phyloP scores from a whole-genome alignment of 2,797 vertebrate genomes.

The Meda fulgida region DNA sequence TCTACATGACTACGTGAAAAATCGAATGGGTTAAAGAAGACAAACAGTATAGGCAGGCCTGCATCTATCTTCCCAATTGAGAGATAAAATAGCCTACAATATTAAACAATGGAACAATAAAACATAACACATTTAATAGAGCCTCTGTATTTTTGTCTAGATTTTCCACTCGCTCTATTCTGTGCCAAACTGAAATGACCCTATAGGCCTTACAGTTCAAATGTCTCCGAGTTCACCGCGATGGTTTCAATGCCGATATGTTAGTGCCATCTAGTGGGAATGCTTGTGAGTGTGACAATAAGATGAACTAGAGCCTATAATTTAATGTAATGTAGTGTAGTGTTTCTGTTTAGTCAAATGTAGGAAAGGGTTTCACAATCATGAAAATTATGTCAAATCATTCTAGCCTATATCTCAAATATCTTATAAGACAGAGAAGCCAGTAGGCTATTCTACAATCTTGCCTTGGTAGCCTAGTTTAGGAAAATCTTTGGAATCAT shows the following conservation, averaged over 20 bases:
- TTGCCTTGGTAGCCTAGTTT: background rate
- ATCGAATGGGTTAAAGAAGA: background rate
- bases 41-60: no score
- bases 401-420: background rate
- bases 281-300: background rate
- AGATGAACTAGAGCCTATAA: background rate
- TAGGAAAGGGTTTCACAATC: background rate
- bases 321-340: no score
- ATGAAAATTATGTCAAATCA: background rate
- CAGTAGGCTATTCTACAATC: background rate
- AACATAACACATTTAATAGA: background rate
- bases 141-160: background rate
- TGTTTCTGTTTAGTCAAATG: background rate
- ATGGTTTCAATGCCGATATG: background rate
- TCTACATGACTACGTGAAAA: no score
- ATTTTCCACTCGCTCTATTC: background rate
- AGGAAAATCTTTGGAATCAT: background rate
- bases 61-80: background rate
- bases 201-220: background rate
- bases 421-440: background rate
- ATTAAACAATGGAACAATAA: background rate
- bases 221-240: background rate
- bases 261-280: slow-evolving; percentile 35
- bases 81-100: background rate
- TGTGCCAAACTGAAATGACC: background rate